Percentiles rank a stretch among this genome's conserved stretches.
Conservation (phyloP, 2,888 invertebrate genomes). For the Halictus quadricinctus region DNA sequence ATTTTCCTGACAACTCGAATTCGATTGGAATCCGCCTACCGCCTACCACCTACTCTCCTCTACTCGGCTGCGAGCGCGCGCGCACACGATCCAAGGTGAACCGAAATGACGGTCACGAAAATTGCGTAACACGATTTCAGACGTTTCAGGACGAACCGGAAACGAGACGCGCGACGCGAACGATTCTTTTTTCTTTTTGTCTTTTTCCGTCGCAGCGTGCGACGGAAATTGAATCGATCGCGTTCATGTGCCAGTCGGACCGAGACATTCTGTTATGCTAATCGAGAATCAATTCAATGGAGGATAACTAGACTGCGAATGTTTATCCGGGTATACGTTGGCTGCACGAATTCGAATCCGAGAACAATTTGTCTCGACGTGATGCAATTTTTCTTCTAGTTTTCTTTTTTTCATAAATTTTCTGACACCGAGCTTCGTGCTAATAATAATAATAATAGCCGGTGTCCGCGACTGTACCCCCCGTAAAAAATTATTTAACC, state of each 20-base stretch:
- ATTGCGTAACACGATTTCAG: constrained; percentile 40
- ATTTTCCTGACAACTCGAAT: constrained; percentile 43
- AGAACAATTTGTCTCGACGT: not conserved
- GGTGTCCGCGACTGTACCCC: not conserved
- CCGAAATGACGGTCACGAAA: constrained; percentile 24
- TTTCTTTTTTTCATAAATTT: not conserved
- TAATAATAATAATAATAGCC: not conserved
- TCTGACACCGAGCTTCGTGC: not conserved
- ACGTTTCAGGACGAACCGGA: constrained; percentile 32
- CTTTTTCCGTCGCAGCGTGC: not conserved
- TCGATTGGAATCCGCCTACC: not conserved
- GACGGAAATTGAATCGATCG: constrained; percentile 41
- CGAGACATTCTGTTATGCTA: constrained; percentile 16
- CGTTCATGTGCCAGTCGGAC: constrained; percentile 10
- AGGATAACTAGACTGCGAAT: not conserved
- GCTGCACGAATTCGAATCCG: not conserved
- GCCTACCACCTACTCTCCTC: not conserved
- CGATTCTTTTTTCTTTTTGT: not conserved
- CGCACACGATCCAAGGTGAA: constrained; percentile 28
- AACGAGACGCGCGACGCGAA: constrained; percentile 30
- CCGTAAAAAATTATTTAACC: not conserved
- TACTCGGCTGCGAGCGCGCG: not conserved
- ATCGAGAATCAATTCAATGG: constrained; percentile 14
- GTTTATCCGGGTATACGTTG: not conserved
- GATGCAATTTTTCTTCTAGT: not conserved